Conservation (phyloP, 2,888 invertebrate genomes). For the Hesperia comma region DNA sequence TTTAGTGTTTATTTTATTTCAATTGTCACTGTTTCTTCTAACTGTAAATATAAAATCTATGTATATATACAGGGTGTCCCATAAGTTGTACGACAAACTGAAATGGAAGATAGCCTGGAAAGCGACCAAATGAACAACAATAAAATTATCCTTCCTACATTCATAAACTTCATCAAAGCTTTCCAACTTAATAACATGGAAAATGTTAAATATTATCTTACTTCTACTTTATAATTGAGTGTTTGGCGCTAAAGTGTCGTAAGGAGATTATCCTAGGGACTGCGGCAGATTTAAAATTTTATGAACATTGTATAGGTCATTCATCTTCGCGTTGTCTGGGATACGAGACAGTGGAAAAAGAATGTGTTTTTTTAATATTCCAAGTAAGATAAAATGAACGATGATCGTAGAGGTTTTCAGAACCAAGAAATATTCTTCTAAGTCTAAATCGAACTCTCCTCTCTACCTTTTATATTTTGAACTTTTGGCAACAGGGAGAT, state of each 20-base stretch:
- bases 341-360: neutral
- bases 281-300: slow-evolving; percentile 27
- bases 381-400: neutral
- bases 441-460: no score
- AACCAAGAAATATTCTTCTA: no score
- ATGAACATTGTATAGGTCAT: slow-evolving; percentile 16
- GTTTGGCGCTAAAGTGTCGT: slow-evolving; percentile 9
- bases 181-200: neutral
- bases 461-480: no score
- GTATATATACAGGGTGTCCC: no score
- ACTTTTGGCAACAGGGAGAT: no score
- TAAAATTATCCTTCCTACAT: neutral
- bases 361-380: neutral
- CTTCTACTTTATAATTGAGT: slow-evolving; percentile 6
- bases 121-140: no score
- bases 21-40: no score
- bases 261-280: slow-evolving; percentile 9
- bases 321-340: neutral
- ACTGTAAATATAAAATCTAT: no score
- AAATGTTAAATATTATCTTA: neutral
- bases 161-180: neutral
- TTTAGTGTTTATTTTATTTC: no score
- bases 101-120: no score
- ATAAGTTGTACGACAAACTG: no score
- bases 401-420: no score